These are phyloP conservation scores for Homarus gammarus DNA, from an alignment of 2,888 invertebrate species.

Conservation along the genomic window DNA sequence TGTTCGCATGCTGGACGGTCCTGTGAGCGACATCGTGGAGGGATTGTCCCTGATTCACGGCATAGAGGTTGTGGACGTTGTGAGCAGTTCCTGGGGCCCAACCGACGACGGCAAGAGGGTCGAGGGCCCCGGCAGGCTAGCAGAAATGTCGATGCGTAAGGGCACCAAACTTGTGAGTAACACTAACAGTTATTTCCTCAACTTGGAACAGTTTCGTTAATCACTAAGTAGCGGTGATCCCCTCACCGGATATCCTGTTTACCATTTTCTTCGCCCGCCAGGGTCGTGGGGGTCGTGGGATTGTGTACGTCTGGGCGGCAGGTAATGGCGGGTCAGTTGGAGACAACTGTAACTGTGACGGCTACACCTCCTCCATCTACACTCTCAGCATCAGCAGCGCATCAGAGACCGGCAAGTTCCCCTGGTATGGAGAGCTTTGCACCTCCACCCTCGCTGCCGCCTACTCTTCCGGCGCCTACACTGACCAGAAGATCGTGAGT, in stretches of 20 bases:
- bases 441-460: conserved; percentile 92
- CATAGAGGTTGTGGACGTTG: conserved; percentile 90
- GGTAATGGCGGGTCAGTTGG: conserved; percentile 91
- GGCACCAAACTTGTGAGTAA: conserved; percentile 83
- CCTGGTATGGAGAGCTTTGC: conserved; percentile 95
- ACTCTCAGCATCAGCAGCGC: conserved; percentile 93
- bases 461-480: conserved; percentile 91
- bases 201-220: too few relatives aligned
- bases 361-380: conserved; percentile 90
- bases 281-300: conserved; percentile 88
- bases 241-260: too few relatives aligned
- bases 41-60: conserved; percentile 88
- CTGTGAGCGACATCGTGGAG: conserved; percentile 92
- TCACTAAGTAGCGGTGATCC: too few relatives aligned
- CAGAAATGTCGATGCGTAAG: conserved; percentile 86
- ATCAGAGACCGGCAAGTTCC: conserved; percentile 85
- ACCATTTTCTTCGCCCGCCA: too few relatives aligned
- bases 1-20: conserved; percentile 91
- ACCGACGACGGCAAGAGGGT: conserved; percentile 93
- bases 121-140: conserved; percentile 91
- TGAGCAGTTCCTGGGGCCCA: conserved; percentile 96
- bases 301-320: conserved; percentile 94
- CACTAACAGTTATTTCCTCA: too few relatives aligned
- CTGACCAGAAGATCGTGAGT: conserved; percentile 92
- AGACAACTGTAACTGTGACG: conserved; percentile 96